Conservation (phyloP, 2,888 invertebrate genomes). For the Abrostola triplasia region DNA sequence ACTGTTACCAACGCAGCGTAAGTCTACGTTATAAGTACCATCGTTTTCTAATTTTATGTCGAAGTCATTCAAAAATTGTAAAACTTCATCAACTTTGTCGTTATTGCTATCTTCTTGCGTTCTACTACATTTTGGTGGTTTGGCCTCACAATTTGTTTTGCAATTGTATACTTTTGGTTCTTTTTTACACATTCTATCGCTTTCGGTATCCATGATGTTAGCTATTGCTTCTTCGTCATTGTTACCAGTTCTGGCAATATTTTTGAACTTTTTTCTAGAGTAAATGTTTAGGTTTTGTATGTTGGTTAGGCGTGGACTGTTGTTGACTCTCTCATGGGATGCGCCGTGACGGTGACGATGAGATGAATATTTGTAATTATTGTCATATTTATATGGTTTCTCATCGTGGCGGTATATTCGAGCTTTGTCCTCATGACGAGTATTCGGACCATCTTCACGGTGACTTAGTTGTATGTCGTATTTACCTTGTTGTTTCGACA, state of each 20-base stretch:
- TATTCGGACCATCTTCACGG: neutral
- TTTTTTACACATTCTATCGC: slow-evolving; percentile 26
- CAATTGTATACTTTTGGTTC: slow-evolving; percentile 9
- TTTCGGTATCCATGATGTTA: neutral
- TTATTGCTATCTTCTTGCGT: neutral
- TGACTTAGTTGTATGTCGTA: neutral
- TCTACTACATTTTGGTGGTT: neutral
- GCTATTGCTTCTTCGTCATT: neutral
- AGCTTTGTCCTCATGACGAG: neutral
- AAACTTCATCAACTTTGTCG: neutral
- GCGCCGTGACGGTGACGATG: neutral
- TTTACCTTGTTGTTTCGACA: neutral
- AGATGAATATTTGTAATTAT: neutral
- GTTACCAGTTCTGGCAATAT: neutral
- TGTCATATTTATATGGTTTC: neutral
- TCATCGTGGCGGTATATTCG: neutral
- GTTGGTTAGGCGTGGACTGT: neutral
- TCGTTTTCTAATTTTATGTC: slow-evolving; percentile 13
- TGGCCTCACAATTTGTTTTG: neutral
- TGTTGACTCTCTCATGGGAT: neutral
- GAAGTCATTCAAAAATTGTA: slow-evolving; percentile 10
- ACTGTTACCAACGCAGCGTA: slow-evolving; percentile 9
- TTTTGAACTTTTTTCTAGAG: neutral
- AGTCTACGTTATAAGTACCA: slow-evolving; percentile 11
- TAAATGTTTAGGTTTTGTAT: neutral